phyloP scores from a whole-genome alignment of 2,113 vertebrate genomes.

The Pantherophis guttatus region DNA sequence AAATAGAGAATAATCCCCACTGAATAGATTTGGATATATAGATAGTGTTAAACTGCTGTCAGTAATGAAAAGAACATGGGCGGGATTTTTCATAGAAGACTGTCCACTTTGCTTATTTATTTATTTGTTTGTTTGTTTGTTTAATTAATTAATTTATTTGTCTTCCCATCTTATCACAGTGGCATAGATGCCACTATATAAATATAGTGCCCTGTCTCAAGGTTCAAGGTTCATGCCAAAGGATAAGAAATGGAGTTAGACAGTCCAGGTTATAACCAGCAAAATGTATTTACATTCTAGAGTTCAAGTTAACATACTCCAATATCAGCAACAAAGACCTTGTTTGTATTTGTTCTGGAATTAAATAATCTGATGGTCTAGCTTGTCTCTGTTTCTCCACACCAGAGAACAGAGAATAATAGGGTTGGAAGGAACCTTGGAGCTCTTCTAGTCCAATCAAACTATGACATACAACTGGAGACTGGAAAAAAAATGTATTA shows the following conservation, averaged over 20 bases:
- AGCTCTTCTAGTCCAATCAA: not conserved
- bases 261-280: not conserved
- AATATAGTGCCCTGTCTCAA: not conserved
- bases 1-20: conserved; percentile 47
- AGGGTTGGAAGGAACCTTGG: not conserved
- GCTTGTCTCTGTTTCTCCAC: not conserved
- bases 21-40: conserved; percentile 55
- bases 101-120: not conserved
- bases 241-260: not conserved
- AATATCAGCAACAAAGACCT: not conserved
- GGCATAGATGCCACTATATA: too few species aligned
- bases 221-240: not conserved
- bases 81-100: conserved; percentile 33
- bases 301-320: not conserved
- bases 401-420: not conserved
- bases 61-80: conserved; percentile 44
- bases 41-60: conserved; percentile 49
- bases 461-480: not conserved
- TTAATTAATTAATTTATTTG: not conserved
- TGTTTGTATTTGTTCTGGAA: not conserved
- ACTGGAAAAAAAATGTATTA: not conserved
- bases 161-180: not conserved
- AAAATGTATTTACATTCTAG: not conserved
- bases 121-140: not conserved
- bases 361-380: not conserved